Evolutionary conservation across 1,140 invertebrate species (phyloP).

Genomic region (Scaptomyza pallida): DNA sequence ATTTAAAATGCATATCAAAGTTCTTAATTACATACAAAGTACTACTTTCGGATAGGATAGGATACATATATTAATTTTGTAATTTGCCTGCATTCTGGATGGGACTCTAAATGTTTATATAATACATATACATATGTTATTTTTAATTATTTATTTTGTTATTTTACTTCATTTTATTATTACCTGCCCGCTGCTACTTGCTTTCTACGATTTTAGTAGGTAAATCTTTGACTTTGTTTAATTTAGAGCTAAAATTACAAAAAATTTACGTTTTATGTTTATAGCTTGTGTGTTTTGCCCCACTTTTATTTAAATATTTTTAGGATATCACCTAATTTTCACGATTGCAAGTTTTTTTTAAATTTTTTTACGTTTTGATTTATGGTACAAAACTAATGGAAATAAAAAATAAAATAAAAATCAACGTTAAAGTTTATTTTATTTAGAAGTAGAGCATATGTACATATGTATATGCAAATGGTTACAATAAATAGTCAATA

Average conservation of each 20-base stretch:
- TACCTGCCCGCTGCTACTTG: constrained; percentile 40
- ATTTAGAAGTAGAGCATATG: constrained; percentile 9
- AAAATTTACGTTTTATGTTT: constrained; percentile 22
- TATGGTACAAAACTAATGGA: constrained; percentile 33
- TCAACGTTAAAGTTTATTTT: constrained; percentile 7
- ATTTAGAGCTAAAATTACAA: constrained; percentile 40
- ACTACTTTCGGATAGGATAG: constrained; percentile 24
- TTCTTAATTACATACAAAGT: constrained; percentile 56
- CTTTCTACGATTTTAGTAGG: constrained; percentile 39
- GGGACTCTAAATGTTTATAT: constrained; percentile 42
- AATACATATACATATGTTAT: constrained; percentile 41
- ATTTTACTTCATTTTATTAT: constrained; percentile 7
- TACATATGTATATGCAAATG: no score
- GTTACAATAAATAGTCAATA: constrained; percentile 1
- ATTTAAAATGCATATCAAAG: constrained; percentile 80
- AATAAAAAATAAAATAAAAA: background rate
- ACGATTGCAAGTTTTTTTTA: background rate
- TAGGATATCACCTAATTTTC: background rate
- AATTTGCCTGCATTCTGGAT: constrained; percentile 33
- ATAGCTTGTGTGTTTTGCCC: constrained; percentile 28
- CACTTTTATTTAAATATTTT: constrained; percentile 21
- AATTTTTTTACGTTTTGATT: constrained; percentile 23
- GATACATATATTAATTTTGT: constrained; percentile 30
- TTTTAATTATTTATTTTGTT: constrained; percentile 7
- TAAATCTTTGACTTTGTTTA: constrained; percentile 46